These are phyloP conservation scores for Rhabdomys dilectus DNA, from an alignment of 2,113 vertebrate species.

Conservation along the genomic window DNA sequence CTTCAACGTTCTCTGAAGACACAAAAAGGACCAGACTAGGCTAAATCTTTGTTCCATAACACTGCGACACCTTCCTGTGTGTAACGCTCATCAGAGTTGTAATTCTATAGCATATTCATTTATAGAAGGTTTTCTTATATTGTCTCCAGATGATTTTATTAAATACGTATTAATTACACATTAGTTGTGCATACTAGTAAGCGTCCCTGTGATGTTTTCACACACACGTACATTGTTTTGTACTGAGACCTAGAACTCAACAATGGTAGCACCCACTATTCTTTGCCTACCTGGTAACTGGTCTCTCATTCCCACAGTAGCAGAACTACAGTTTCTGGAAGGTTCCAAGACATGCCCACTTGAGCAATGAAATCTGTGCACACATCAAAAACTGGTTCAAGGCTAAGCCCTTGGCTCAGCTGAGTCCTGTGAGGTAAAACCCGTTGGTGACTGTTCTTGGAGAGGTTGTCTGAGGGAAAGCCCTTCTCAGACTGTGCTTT, in stretches of 20 bases:
- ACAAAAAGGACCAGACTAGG: background rate
- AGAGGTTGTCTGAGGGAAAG: background rate
- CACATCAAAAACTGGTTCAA: background rate
- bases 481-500: background rate
- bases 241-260: background rate
- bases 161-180: background rate
- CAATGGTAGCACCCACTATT: background rate
- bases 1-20: slow-evolving; percentile 31
- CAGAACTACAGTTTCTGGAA: background rate
- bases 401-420: background rate
- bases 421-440: background rate
- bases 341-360: background rate
- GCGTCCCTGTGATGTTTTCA: background rate
- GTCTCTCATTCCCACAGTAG: background rate
- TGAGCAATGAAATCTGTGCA: background rate
- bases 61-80: background rate
- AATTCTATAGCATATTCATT: background rate
- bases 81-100: background rate
- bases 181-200: background rate
- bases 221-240: background rate
- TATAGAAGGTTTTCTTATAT: background rate
- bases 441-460: background rate
- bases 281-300: background rate
- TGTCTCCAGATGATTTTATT: background rate
- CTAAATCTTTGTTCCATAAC: background rate